A percentile compares a stretch with the other conserved stretches of the same genome.
Evolutionary conservation across 2,113 vertebrate genomes (phyloP).

Genomic region (Centrocercus urophasianus): DNA sequence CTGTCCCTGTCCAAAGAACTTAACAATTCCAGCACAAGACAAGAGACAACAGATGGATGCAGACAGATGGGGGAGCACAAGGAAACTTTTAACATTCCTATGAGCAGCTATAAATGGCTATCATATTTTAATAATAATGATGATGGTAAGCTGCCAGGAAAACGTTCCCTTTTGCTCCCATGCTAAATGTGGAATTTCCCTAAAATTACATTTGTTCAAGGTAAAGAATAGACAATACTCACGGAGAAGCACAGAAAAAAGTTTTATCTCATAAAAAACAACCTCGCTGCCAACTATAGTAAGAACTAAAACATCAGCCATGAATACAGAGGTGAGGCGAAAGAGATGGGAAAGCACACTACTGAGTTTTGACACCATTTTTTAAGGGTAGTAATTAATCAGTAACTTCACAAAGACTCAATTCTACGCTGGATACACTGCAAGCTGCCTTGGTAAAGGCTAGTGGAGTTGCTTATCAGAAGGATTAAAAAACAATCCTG

Average conservation of each 20-base stretch:
- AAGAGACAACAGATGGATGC: conserved; percentile 70
- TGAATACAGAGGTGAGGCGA: background rate
- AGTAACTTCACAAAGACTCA: conserved; percentile 25
- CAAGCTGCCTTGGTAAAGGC: background rate
- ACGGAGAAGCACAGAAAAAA: background rate
- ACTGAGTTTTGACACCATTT: background rate
- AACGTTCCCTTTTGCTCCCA: conserved; percentile 56
- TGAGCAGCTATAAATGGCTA: conserved; percentile 61
- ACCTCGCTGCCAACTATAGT: background rate
- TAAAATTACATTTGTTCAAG: conserved; percentile 34
- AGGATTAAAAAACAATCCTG: background rate
- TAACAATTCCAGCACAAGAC: conserved; percentile 44
- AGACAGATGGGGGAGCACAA: conserved; percentile 67
- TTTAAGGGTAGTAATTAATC: conserved; percentile 17
- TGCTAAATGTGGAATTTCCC: conserved; percentile 57
- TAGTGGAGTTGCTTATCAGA: background rate
- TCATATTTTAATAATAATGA: conserved; percentile 67
- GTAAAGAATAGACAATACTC: conserved; percentile 33
- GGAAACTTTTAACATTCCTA: conserved; percentile 71
- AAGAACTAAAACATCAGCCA: background rate
- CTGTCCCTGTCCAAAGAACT: conserved; percentile 50
- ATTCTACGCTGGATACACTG: background rate
- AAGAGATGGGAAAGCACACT: background rate
- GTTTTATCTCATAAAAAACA: background rate
- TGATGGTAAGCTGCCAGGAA: conserved; percentile 59